These are phyloP conservation scores for Tiliacea aurago DNA, from an alignment of 2,888 invertebrate genomes.

Conservation along the genomic window DNA sequence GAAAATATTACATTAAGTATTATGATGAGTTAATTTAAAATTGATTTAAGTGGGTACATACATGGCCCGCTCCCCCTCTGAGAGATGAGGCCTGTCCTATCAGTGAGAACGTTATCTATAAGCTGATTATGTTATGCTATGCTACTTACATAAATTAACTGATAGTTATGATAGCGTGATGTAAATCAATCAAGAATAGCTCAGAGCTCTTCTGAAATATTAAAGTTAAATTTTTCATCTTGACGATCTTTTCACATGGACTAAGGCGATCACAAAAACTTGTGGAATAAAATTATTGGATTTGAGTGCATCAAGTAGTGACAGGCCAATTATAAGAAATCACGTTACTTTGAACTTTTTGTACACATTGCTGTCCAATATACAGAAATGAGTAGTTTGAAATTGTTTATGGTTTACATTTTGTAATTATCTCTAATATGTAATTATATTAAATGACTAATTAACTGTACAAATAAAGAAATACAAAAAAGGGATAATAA, in stretches of 20 bases:
- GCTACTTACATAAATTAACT: neutral
- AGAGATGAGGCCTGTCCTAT: neutral
- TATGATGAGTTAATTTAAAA: neutral
- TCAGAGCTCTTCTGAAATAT: neutral
- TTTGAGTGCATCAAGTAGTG: slow-evolving; percentile 37
- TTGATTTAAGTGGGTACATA: neutral
- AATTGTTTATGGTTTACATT: slow-evolving; percentile 13
- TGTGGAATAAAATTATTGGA: slow-evolving; percentile 19
- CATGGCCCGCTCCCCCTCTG: neutral
- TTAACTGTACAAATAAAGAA: too few species aligned
- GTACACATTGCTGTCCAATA: slow-evolving; percentile 3
- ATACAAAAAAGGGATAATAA: too few species aligned
- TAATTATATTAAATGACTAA: too few species aligned
- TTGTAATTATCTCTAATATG: too few species aligned
- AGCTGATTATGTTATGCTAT: neutral
- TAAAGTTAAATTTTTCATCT: neutral
- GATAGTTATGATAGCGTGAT: neutral
- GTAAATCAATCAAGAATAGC: neutral
- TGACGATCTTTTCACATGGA: slow-evolving; percentile 6
- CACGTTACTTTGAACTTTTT: slow-evolving; percentile 38
- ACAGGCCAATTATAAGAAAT: slow-evolving; percentile 50
- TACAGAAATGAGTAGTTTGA: slow-evolving; percentile 12
- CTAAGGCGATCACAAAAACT: slow-evolving; percentile 25
- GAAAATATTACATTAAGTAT: neutral
- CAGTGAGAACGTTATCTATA: neutral